Conservation (phyloP, 2,113 vertebrate genomes). For the human (Homo sapiens) region DNA sequence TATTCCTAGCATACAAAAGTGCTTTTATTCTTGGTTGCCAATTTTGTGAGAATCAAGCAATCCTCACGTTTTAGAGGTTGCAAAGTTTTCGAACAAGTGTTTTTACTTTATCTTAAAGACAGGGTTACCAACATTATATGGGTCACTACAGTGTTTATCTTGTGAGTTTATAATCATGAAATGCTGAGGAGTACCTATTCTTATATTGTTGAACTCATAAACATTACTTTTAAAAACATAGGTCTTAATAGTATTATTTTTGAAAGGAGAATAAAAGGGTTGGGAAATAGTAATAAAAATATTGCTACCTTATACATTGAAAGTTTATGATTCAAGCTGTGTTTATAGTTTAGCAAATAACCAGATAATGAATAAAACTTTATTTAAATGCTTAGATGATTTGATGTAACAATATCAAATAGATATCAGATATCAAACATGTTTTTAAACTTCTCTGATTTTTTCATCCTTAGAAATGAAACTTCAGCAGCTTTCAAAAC, state of each 20-base stretch:
- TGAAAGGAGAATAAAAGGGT: neutral
- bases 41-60: neutral
- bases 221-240: neutral
- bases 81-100: neutral
- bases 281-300: neutral
- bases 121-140: neutral
- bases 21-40: neutral
- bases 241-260: neutral
- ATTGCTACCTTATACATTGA: neutral
- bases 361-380: neutral
- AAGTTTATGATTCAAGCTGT: neutral
- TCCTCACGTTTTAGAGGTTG: neutral
- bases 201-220: neutral
- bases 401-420: neutral
- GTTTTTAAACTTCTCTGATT: neutral
- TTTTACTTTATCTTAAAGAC: neutral
- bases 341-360: neutral
- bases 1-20: neutral
- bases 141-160: neutral
- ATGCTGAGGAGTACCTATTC: neutral
- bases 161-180: neutral
- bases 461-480: neutral
- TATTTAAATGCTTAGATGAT: neutral
- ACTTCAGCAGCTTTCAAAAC: neutral
- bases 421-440: neutral